Base-by-base conservation (phyloP, 2,797 vertebrate genomes). In the Apogon hyalosoma region DNA sequence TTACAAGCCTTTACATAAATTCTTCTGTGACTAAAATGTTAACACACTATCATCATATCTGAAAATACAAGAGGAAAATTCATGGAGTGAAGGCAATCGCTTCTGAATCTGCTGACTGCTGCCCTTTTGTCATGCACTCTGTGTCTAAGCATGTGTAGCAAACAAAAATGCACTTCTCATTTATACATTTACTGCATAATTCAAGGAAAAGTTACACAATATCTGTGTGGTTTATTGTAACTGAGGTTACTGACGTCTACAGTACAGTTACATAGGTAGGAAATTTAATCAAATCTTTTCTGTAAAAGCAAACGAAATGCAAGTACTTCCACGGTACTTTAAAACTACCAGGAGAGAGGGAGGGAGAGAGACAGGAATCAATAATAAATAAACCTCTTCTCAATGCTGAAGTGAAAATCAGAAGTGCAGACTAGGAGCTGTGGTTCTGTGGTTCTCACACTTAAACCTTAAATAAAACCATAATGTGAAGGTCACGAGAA, bases 1-100 rank as follows among this genome's bases (percentile, higher is more conserved):
- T 62, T 59, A 60, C 15, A 15, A 33, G 36, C 19, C 52, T 43
- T 38, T 45, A 28, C 55, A 60, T 58, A 47, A 38, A 18, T 33
- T 43, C 10, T 19, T 43, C 13, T 40, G 38, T 12, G 15, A 33
- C 10, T 41, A 10, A 42, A 11, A 51, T 50, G 56, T 67, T 64
- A 47, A 65, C 48, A 4, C 38, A 40, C 14, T 11, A 13, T 18
- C 39, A 28, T 73, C 16, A 53, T 11, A 57, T 69, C 48, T 52
- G 12, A 55, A 51, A 45, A 40, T 49, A 28, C 24, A 28, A n/a
- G 11, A 28, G 50, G 15, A 18, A 45, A 18, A 42, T 18, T 2
- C 49, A 21, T 46, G 19, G 4, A 13, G 28, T 2, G 31, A 42
- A 39, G 18, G 12, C 48, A 13, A 14, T 3, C 8, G 59, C 3